A percentile compares a stretch with the other conserved stretches of the same genome.
phyloP scores from a whole-genome alignment of 2,113 vertebrate genomes.

The Petromus typicus region DNA sequence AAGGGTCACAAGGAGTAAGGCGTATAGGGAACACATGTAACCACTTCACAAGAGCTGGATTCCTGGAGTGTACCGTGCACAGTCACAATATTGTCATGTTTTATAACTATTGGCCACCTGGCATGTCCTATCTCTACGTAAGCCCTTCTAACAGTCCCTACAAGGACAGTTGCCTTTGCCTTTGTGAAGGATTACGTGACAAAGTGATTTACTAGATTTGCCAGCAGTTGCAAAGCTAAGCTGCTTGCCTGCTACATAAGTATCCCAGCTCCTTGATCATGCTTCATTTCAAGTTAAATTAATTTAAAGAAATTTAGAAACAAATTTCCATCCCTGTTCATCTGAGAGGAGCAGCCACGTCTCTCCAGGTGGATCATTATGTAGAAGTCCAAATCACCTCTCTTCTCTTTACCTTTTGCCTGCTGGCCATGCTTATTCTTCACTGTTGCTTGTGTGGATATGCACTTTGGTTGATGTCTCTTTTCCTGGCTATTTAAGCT shows the following conservation, averaged over 20 bases:
- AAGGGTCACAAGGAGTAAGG: neutral
- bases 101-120: neutral
- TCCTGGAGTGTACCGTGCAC: neutral
- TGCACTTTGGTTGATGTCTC: neutral
- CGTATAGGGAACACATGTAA: neutral
- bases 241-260: neutral
- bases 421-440: neutral
- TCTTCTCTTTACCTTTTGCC: neutral
- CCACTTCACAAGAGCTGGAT: neutral
- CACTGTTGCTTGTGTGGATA: slow-evolving; percentile 33
- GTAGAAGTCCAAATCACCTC: neutral
- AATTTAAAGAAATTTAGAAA: slow-evolving; percentile 47
- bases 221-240: neutral
- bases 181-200: slow-evolving; percentile 10
- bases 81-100: neutral
- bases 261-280: neutral
- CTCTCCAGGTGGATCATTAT: slow-evolving; percentile 6
- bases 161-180: neutral
- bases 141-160: neutral
- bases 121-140: neutral
- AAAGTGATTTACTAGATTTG: slow-evolving; percentile 2
- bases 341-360: neutral
- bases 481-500: slow-evolving; percentile 9
- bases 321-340: slow-evolving; percentile 24
- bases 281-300: slow-evolving; percentile 43